Evolutionary conservation across 2,888 invertebrate species (phyloP), one percentile per base, ranked within the genome.

Genomic region (Steinernema hermaphroditum): DNA sequence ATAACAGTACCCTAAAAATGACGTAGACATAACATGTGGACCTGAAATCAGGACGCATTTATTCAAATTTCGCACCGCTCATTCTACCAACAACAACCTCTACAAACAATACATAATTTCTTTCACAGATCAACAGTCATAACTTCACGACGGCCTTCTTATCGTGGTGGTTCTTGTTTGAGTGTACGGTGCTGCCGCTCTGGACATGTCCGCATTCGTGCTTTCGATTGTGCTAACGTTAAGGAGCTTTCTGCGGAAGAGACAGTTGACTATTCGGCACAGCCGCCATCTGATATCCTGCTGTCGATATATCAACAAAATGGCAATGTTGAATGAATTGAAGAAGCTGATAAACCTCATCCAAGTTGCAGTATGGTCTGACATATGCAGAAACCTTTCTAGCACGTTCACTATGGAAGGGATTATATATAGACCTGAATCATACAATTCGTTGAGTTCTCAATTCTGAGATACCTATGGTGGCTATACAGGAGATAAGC

Each of bases 401-500:
- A 27, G 12, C 14, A 54, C 27, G 22, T 22, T 27, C 4, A 54
- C 24, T 4, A 54, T 14, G 19, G 54, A 19, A 22, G 54, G 54
- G 14, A 54, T 54, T 16, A 54, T 24, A 22, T 24, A 24, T 12
- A 54, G 22, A 4, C 12, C 54, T 54, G n/a, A n/a, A n/a, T n/a
- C n/a, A n/a, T n/a, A n/a, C n/a, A n/a, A n/a, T n/a, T 4, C n/a
- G n/a, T n/a, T n/a, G n/a, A n/a, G n/a, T n/a, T n/a, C n/a, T n/a
- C n/a, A 24, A 6, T 12, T n/a, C n/a, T n/a, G n/a, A n/a, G n/a
- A 24, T 22, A 54, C 54, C 4, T 6, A 22, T 54, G 14, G 54
- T 54, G 22, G 54, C 54, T 6, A 54, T 54, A 27, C 54, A 54
- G 54, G 54, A 54, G 54, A 54, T 19, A 12, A 54, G 54, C 54